phyloP scores from a whole-genome alignment of 2,888 invertebrate genomes.

The Patella ulyssiponensis region DNA sequence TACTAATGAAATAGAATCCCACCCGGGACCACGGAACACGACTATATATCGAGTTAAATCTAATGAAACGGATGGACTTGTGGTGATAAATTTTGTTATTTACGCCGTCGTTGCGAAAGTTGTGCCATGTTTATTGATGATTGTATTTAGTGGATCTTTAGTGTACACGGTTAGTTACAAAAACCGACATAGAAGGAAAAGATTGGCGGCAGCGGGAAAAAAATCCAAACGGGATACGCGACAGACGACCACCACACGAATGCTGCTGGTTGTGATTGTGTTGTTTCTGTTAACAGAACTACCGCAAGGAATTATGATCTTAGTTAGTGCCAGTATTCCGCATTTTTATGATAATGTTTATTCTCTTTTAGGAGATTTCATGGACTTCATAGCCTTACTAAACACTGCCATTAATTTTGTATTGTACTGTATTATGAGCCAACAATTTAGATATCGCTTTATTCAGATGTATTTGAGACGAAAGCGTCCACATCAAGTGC shows the following conservation, averaged over 20 bases:
- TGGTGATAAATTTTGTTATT: slow-evolving; percentile 54
- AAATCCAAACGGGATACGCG: slow-evolving; percentile 45
- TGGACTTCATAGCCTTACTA: slow-evolving; percentile 90
- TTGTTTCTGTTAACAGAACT: slow-evolving; percentile 91
- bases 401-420: slow-evolving; percentile 95
- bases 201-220: slow-evolving; percentile 49
- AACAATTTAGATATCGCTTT: slow-evolving; percentile 79
- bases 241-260: slow-evolving; percentile 84
- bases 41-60: slow-evolving; percentile 52
- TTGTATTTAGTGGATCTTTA: slow-evolving; percentile 76
- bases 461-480: slow-evolving; percentile 56
- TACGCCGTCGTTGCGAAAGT: slow-evolving; percentile 89
- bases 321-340: slow-evolving; percentile 82
- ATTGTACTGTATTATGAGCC: slow-evolving; percentile 92
- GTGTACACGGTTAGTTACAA: slow-evolving; percentile 60
- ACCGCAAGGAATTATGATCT: slow-evolving; percentile 83
- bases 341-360: slow-evolving; percentile 79
- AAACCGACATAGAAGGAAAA: slow-evolving; percentile 47
- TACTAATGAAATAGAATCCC: slow-evolving; percentile 79
- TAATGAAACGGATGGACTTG: slow-evolving; percentile 49
- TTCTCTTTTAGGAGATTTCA: slow-evolving; percentile 78
- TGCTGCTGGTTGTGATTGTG: slow-evolving; percentile 88
- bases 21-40: slow-evolving; percentile 36
- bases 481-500: slow-evolving; percentile 22
- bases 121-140: slow-evolving; percentile 88